Percentiles rank a stretch among this genome's conserved stretches.
These are phyloP conservation scores for Nylanderia fulva DNA, from an alignment of 1,140 invertebrate genomes.

Conservation along the genomic window DNA sequence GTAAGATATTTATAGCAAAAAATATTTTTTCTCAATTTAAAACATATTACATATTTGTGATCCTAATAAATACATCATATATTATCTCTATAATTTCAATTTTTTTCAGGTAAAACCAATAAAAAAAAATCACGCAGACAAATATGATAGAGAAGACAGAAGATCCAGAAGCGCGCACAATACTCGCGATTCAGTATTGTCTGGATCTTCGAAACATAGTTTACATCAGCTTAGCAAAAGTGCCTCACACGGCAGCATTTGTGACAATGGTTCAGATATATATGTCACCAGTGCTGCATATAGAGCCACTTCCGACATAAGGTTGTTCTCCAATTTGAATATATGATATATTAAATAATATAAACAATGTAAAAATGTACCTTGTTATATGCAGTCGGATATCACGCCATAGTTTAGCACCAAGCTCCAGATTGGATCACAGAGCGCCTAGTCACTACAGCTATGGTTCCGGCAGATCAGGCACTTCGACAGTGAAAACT, in stretches of 20 bases:
- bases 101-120: constrained; percentile 70
- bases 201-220: constrained; percentile 73
- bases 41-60: background rate
- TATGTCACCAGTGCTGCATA: constrained; percentile 93
- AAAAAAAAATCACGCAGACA: constrained; percentile 71
- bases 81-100: constrained; percentile 11
- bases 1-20: constrained; percentile 52
- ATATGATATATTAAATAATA: background rate
- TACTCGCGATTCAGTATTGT: constrained; percentile 72
- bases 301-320: constrained; percentile 91
- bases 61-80: background rate
- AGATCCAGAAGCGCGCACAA: constrained; percentile 72
- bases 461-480: constrained; percentile 89
- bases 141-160: constrained; percentile 71
- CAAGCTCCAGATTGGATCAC: constrained; percentile 78
- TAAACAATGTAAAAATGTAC: constrained; percentile 37
- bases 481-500: constrained; percentile 89
- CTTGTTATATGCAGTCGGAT: constrained; percentile 86
- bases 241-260: constrained; percentile 86
- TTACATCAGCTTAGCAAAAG: constrained; percentile 82
- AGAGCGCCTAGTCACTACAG: constrained; percentile 91
- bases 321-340: constrained; percentile 83
- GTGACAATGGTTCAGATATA: constrained; percentile 91
- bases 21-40: background rate
- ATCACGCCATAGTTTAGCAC: constrained; percentile 86